Evolutionary conservation across 2,797 vertebrate genomes (phyloP).

Genomic region (Allobates femoralis): DNA sequence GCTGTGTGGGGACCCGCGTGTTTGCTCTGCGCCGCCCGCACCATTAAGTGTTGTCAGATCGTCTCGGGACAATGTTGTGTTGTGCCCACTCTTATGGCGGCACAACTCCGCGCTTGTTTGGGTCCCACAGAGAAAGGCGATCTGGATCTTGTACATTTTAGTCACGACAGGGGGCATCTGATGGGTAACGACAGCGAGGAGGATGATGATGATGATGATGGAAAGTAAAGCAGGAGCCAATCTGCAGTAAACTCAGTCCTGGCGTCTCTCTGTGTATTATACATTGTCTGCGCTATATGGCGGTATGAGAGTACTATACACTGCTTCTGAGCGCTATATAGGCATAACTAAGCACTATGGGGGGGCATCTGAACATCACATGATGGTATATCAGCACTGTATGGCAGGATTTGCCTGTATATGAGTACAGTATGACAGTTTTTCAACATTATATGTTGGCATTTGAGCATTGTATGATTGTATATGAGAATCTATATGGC

Average conservation of each 20-base stretch:
- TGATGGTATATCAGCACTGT: too few relatives aligned
- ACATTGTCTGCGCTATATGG: neutral
- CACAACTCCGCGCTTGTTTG: neutral
- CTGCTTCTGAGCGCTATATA: neutral
- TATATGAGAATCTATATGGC: too few relatives aligned
- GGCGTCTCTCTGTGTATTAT: neutral
- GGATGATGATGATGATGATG: neutral
- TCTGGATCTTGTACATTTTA: neutral
- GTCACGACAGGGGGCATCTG: neutral
- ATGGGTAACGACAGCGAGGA: neutral
- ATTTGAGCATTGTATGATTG: too few relatives aligned
- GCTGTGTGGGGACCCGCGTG: conserved; percentile 73
- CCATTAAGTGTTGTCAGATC: conserved; percentile 75
- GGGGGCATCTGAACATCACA: too few relatives aligned
- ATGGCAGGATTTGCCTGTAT: too few relatives aligned
- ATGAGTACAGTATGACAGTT: too few relatives aligned
- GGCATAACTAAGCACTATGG: neutral
- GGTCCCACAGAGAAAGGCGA: neutral
- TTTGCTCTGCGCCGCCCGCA: conserved; percentile 72
- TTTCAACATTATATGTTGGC: too few relatives aligned
- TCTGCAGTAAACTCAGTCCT: neutral
- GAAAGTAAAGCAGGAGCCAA: neutral
- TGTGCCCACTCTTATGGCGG: conserved; percentile 15
- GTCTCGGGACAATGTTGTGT: conserved; percentile 64
- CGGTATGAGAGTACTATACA: too few relatives aligned